Conservation (phyloP, 2,797 vertebrate genomes). For the Tangara arthus region DNA sequence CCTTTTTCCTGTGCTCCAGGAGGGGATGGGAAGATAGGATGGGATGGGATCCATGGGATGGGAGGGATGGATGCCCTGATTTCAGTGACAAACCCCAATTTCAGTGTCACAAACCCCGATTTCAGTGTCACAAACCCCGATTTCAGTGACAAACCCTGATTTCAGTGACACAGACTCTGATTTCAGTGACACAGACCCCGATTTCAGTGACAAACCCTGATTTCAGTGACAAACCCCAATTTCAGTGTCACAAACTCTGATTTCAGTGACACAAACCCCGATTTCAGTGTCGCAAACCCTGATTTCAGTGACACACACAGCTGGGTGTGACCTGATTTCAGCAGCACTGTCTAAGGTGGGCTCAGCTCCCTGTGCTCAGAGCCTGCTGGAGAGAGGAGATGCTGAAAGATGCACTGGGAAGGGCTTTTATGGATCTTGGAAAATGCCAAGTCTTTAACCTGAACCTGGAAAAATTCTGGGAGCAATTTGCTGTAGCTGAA, state of each 20-base stretch:
- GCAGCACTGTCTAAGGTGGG: not conserved
- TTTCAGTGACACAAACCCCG: no score
- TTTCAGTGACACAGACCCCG: no score
- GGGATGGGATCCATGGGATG: not conserved
- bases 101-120: not conserved
- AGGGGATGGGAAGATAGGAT: not conserved
- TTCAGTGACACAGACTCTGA: no score
- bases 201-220: no score
- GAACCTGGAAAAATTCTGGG: not conserved
- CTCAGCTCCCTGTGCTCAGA: not conserved
- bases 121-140: no score
- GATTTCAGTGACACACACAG: no score
- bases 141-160: no score
- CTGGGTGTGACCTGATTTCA: not conserved
- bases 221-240: not conserved
- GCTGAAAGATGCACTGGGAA: not conserved
- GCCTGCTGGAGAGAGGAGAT: not conserved
- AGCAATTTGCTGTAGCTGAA: not conserved
- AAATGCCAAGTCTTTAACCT: not conserved
- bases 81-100: not conserved
- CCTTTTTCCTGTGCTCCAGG: not conserved
- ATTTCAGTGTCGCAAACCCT: no score
- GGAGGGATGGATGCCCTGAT: not conserved
- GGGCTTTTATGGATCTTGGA: not conserved
- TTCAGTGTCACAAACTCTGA: no score